Evolutionary conservation across 2,888 invertebrate species (phyloP).

Genomic region (Teleiodes luculella): DNA sequence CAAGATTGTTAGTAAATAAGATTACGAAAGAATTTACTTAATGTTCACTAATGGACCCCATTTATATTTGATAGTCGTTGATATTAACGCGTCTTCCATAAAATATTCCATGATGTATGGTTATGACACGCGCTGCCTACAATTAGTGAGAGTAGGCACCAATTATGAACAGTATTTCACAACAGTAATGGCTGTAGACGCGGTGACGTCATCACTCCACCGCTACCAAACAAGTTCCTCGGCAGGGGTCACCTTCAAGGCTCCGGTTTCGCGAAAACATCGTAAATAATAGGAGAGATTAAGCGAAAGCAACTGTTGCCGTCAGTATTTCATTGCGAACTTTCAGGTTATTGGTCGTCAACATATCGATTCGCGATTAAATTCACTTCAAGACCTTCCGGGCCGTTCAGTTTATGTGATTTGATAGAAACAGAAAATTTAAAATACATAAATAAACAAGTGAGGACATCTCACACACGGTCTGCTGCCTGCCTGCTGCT

Average conservation of each 20-base stretch:
- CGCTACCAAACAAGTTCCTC: not conserved
- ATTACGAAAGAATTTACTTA: too few relatives aligned
- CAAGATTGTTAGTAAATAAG: too few relatives aligned
- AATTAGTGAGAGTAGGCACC: not conserved
- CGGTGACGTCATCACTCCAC: slow-evolving; percentile 2
- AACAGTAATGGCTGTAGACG: not conserved
- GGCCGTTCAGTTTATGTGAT: not conserved
- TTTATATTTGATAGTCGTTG: not conserved
- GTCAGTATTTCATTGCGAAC: slow-evolving; percentile 7
- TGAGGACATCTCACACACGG: too few relatives aligned
- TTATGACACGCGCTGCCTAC: not conserved
- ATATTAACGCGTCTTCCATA: not conserved
- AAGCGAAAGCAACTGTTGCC: slow-evolving; percentile 6
- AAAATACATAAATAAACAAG: too few relatives aligned
- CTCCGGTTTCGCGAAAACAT: slow-evolving; percentile 7
- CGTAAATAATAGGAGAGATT: slow-evolving; percentile 9
- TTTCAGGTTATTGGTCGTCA: not conserved
- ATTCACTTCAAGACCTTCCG: not conserved
- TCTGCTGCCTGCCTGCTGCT: too few relatives aligned
- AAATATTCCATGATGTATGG: not conserved
- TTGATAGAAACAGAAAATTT: too few relatives aligned
- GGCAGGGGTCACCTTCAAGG: not conserved
- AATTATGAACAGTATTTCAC: slow-evolving; percentile 3
- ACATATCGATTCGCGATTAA: slow-evolving; percentile 5
- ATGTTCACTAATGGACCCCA: too few relatives aligned